Base-by-base conservation (phyloP, 2,113 vertebrate genomes). In the Charadrius vociferus region DNA sequence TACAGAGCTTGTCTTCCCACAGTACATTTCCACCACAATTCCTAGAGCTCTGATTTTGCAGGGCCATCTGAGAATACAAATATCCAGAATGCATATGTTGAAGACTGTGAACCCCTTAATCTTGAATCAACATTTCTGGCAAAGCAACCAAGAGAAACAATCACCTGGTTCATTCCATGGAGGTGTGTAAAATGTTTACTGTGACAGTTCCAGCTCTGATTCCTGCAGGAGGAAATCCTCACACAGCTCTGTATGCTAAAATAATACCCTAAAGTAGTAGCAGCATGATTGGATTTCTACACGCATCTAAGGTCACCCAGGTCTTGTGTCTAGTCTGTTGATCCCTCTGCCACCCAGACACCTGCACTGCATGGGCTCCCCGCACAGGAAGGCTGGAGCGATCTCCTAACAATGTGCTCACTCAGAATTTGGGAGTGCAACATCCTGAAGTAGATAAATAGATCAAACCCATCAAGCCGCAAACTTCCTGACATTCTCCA, bases 201-300 rank as follows among this genome's bases (percentile, higher is more conserved):
- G 14, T 3, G 61, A 78, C 84, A 72, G 41, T 17, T 89, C 66
- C 43, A 88, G 77, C 81, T 81, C 88, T 15, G 10, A 62, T 27
- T 49, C 30, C 47, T 2, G 61, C 77, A 68, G 77, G 41, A 95
- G 56, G 61, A 95, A 95, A 97, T 94, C 88, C 83, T 84, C 65
- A 10, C 73, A 10, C 19, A 62, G 73, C 83, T 84, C 78, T 3
- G 4, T 52, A 45, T 10, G 77, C 96, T 93, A 95, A 95, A 96
- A 92, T 93, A 97, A 96, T 27, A 68, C 68, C 32, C 84, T 87
- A 87, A 93, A 95, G 95, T 19, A 87, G 94, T 0, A 70, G 89
- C 81, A 93, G 94, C 70, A 8, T 87, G 95, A 97, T 72, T 96
- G 95, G 96, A 96, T 95, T 97, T 94, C 77, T 77, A 50, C 81